Conservation (phyloP, 2,797 vertebrate genomes). For the Poeciliopsis turneri region DNA sequence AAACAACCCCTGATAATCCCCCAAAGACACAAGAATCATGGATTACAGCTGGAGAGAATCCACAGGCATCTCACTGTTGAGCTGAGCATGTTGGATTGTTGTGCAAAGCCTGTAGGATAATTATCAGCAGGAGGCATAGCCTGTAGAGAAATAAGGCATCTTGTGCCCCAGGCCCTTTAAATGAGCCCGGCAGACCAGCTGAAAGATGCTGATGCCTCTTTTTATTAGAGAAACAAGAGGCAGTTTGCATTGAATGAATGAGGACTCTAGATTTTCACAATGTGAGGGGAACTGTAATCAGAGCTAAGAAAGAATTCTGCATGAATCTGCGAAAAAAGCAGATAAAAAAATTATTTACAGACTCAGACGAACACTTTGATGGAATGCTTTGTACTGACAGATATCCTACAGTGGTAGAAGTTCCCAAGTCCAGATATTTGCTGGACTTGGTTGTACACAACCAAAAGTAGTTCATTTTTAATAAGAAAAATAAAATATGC, state of each 20-base stretch:
- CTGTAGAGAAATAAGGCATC: conserved; percentile 60
- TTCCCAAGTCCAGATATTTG: background rate
- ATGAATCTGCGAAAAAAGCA: conserved; percentile 23
- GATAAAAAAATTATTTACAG: conserved; percentile 5
- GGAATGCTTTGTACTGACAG: background rate
- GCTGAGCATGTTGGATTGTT: conserved; percentile 59
- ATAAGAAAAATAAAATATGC: background rate
- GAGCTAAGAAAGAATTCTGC: conserved; percentile 3
- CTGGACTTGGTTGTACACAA: background rate
- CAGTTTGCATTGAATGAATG: conserved; percentile 50
- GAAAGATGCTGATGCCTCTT: conserved; percentile 66
- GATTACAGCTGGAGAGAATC: conserved; percentile 60
- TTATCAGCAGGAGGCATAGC: conserved; percentile 60
- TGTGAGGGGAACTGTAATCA: conserved; percentile 29
- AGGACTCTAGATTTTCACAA: conserved; percentile 35
- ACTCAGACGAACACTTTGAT: conserved; percentile 6
- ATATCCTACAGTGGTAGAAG: background rate
- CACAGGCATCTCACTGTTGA: conserved; percentile 59
- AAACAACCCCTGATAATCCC: conserved; percentile 47
- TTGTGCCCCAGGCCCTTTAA: conserved; percentile 58
- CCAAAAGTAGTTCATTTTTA: background rate
- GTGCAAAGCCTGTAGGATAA: conserved; percentile 57
- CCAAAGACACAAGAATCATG: conserved; percentile 59
- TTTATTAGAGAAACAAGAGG: conserved; percentile 55
- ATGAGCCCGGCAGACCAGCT: conserved; percentile 61